These are phyloP conservation scores for Sesamia inferens DNA, from an alignment of 2,888 invertebrate species.

Conservation along the genomic window DNA sequence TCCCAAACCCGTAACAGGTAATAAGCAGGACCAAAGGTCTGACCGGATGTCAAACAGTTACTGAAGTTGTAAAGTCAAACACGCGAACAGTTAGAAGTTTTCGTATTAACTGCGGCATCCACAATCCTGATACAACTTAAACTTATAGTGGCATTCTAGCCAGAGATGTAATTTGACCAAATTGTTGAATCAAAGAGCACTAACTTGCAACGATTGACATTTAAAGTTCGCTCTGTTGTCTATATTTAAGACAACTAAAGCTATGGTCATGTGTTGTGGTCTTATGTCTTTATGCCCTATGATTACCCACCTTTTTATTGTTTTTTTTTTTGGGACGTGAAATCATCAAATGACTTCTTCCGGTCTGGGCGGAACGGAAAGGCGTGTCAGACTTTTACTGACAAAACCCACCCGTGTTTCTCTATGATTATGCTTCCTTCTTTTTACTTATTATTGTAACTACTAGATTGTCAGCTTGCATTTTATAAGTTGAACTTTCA, in stretches of 20 bases:
- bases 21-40: conserved; percentile 6
- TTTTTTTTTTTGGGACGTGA: too few species aligned
- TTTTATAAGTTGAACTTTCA: too few species aligned
- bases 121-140: neutral
- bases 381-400: too few species aligned
- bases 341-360: too few species aligned
- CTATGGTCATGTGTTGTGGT: neutral
- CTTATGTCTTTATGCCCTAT: too few species aligned
- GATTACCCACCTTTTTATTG: too few species aligned
- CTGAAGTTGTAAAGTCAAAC: conserved; percentile 36
- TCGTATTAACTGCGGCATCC: conserved; percentile 26
- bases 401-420: too few species aligned
- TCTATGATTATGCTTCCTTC: too few species aligned
- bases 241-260: neutral
- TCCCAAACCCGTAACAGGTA: neutral
- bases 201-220: neutral
- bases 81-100: conserved; percentile 31
- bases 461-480: too few species aligned
- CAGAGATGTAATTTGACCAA: neutral
- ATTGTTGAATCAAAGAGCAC: neutral
- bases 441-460: too few species aligned
- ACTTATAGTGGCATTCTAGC: neutral
- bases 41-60: conserved; percentile 11
- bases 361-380: too few species aligned
- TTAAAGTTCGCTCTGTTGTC: too few species aligned